phyloP scores from a whole-genome alignment of 2,888 invertebrate genomes.

The Watsonalla binaria region DNA sequence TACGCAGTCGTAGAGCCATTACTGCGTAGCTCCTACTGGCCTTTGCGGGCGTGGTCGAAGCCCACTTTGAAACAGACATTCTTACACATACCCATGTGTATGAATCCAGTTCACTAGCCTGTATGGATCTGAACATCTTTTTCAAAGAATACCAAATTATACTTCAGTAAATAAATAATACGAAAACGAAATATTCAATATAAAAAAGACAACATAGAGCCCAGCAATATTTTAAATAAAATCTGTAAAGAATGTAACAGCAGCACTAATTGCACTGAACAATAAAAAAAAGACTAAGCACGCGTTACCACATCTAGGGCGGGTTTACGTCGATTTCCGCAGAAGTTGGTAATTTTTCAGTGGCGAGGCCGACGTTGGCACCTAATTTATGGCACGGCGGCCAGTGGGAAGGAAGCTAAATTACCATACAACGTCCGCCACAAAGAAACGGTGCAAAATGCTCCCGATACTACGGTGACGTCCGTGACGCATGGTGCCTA shows the following conservation, averaged over 20 bases:
- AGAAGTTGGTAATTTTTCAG: conserved; percentile 71
- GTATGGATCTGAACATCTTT: too few relatives aligned
- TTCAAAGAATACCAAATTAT: too few relatives aligned
- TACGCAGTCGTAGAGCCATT: conserved; percentile 5
- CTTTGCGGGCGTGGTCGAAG: too few relatives aligned
- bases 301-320: conserved; percentile 23
- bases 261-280: neutral
- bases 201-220: too few relatives aligned
- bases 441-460: conserved; percentile 59
- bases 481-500: conserved; percentile 37
- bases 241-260: too few relatives aligned
- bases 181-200: too few relatives aligned
- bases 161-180: too few relatives aligned
- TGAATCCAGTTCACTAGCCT: too few relatives aligned
- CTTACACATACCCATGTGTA: too few relatives aligned
- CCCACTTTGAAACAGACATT: too few relatives aligned
- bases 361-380: conserved; percentile 54
- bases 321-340: conserved; percentile 41
- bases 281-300: conserved; percentile 4
- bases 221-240: too few relatives aligned
- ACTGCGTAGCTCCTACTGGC: neutral
- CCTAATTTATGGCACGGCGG: conserved; percentile 64
- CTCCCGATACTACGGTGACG: conserved; percentile 45
- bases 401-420: conserved; percentile 66
- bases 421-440: conserved; percentile 72